A percentile compares a stretch with the other conserved stretches of the same genome.
phyloP scores from a whole-genome alignment of 2,888 invertebrate species.

The Cataglyphis rosenhaueri region DNA sequence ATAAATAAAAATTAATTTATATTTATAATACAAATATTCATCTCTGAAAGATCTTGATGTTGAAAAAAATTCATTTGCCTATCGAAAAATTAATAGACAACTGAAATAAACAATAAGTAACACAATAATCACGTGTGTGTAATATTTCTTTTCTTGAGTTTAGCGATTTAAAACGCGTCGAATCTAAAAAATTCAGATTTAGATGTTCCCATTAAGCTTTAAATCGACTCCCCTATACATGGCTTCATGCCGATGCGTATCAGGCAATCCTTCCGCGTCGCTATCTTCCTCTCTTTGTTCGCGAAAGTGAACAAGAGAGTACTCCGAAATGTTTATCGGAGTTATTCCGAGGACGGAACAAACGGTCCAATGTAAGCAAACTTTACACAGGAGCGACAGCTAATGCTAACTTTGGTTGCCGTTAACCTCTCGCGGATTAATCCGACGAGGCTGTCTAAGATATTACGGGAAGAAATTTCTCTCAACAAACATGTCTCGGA shows the following conservation, averaged over 20 bases:
- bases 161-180: background rate
- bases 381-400: slow-evolving; percentile 69
- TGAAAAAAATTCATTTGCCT: background rate
- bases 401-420: slow-evolving; percentile 68
- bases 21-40: background rate
- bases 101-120: background rate
- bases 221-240: background rate
- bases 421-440: slow-evolving; percentile 68
- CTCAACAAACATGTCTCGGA: background rate
- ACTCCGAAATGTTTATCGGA: slow-evolving; percentile 80
- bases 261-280: slow-evolving; percentile 24
- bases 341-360: slow-evolving; percentile 81
- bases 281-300: slow-evolving; percentile 10
- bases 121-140: background rate
- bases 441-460: slow-evolving; percentile 33
- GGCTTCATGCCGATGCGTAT: slow-evolving; percentile 14
- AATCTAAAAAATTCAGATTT: slow-evolving; percentile 23
- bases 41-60: background rate
- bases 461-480: slow-evolving; percentile 21
- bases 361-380: slow-evolving; percentile 77
- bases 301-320: slow-evolving; percentile 27
- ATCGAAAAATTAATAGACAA: background rate
- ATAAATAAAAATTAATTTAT: background rate
- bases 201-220: slow-evolving; percentile 22
- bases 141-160: background rate